These are phyloP conservation scores for Macaria notata DNA, from an alignment of 2,888 invertebrate genomes.

Conservation along the genomic window DNA sequence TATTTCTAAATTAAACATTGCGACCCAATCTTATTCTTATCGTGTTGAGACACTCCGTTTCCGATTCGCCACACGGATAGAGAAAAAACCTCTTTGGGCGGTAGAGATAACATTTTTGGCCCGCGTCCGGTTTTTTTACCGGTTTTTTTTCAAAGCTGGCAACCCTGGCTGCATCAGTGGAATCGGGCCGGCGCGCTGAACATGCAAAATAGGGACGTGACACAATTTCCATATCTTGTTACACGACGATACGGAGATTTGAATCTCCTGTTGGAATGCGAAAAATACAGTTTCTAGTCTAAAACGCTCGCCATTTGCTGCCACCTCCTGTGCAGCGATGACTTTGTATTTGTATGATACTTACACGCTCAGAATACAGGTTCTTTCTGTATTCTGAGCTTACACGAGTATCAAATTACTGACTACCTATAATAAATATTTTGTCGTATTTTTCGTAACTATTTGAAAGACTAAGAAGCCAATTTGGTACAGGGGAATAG, in stretches of 20 bases:
- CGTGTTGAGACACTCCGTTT: slow-evolving; percentile 1
- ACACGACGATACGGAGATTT: slow-evolving; percentile 42
- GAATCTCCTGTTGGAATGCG: slow-evolving; percentile 35
- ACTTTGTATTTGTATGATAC: no score
- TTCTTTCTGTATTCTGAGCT: no score
- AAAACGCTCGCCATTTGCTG: background rate
- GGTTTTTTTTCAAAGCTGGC: slow-evolving; percentile 6
- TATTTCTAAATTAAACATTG: no score
- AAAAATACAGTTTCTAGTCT: slow-evolving; percentile 9
- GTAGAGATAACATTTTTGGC: slow-evolving; percentile 1
- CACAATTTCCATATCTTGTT: slow-evolving; percentile 50
- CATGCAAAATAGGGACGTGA: slow-evolving; percentile 46
- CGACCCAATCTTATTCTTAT: no score
- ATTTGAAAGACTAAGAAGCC: no score
- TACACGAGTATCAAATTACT: no score
- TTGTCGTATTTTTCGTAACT: no score
- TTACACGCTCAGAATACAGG: no score
- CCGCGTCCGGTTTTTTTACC: slow-evolving; percentile 19
- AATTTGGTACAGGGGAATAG: no score
- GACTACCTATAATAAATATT: no score
- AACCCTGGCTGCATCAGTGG: slow-evolving; percentile 26
- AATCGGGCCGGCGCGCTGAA: slow-evolving; percentile 35
- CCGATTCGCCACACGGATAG: background rate
- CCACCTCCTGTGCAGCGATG: no score
- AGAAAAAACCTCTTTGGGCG: background rate